Base-by-base conservation (phyloP, 2,888 invertebrate species). In the Seira sanloemensis region DNA sequence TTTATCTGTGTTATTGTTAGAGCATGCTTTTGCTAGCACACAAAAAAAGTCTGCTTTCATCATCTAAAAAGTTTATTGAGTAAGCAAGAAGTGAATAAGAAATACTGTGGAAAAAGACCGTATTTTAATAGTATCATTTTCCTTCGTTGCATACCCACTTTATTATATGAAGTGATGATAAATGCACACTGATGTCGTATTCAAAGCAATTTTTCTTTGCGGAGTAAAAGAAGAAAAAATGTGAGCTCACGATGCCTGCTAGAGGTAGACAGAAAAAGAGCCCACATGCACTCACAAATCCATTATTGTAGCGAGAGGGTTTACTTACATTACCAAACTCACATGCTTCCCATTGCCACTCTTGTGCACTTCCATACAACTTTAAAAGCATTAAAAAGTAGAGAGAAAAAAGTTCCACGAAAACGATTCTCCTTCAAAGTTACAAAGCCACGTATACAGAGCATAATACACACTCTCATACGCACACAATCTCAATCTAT, bases 31-130 rank as follows among this genome's bases (percentile, higher is more conserved):
- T 23, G 21, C 62, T n/a, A n/a, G n/a, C n/a, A n/a, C n/a, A n/a
- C n/a, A n/a, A n/a, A n/a, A 62, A 62, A 62, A 62, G 62, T 62
- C 62, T 62, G 62, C 62, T 62, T 62, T 62, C 62, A 62, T 62
- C 62, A 62, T 62, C 62, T 62, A 62, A 62, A 23, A 62, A 62
- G 62, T 62, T 62, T 62, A 62, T 62, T 62, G 62, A 62, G 62
- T 62, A 62, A 62, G 62, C 62, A 7, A 62, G 23, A 58, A 19
- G 23, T 21, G 62, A 21, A 12, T 50, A 50, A 21, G 62, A 62
- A 62, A 62, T 2, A 62, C 21, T 4, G 21, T 23, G 62, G 2
- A 62, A 62, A 62, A 62, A 62, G 50, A 23, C n/a, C 50, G 50
- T 50, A 18, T 50, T 50, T 62, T 62, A 62, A 62, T 21, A 62